Evolutionary conservation across 2,797 vertebrate species (phyloP).

Genomic region (Buphagus erythrorhynchus): DNA sequence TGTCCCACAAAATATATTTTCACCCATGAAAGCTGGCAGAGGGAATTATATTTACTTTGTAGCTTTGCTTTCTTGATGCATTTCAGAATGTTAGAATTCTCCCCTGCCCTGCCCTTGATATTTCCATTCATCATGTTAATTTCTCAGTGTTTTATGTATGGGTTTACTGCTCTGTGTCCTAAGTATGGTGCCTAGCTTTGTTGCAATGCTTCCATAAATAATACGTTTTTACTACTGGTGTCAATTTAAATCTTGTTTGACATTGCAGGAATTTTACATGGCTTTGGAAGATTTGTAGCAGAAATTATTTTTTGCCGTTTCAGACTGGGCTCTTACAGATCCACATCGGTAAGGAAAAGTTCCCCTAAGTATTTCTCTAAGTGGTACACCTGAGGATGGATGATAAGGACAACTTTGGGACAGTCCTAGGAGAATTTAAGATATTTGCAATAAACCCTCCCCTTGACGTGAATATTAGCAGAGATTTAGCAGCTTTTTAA

Average conservation of each 20-base stretch:
- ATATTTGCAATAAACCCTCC: background rate
- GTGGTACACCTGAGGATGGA: background rate
- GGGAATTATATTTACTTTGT: background rate
- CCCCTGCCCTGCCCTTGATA: background rate
- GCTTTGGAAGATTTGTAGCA: constrained; percentile 88
- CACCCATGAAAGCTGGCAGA: background rate
- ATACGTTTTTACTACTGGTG: background rate
- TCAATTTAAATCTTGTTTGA: background rate
- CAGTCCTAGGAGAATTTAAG: background rate
- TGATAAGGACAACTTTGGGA: background rate
- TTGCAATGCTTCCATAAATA: background rate
- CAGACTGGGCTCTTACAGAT: constrained; percentile 86
- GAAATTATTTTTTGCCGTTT: constrained; percentile 95
- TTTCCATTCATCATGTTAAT: background rate
- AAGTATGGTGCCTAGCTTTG: background rate
- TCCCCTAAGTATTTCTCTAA: background rate
- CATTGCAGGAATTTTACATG: constrained; percentile 91
- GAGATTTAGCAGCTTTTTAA: background rate
- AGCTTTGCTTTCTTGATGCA: background rate
- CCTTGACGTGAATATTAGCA: background rate
- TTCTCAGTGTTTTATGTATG: background rate
- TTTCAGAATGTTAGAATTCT: background rate
- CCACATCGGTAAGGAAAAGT: constrained; percentile 68
- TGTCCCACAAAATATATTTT: background rate
- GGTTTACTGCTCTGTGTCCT: background rate